Evolutionary conservation across 2,888 invertebrate genomes (phyloP).

Genomic region (Drosophila pseudotalamancana): DNA sequence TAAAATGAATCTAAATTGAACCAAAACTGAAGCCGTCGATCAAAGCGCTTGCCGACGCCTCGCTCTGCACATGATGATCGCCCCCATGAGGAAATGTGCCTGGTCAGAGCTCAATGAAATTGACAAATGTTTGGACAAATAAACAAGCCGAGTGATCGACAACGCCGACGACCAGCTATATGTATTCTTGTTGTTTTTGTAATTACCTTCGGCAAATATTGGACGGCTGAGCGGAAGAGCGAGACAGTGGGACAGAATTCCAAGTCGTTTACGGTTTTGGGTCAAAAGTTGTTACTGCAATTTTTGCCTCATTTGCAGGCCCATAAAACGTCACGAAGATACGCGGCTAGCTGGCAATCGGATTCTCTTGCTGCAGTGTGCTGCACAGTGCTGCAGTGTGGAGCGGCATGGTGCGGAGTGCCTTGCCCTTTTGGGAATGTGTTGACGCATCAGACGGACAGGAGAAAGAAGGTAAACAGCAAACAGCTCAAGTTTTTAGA

Average conservation of each 20-base stretch:
- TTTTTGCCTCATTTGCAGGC: constrained; percentile 67
- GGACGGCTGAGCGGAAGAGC: neutral
- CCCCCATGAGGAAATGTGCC: constrained; percentile 61
- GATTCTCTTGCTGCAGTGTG: constrained; percentile 3
- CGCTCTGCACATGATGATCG: constrained; percentile 31
- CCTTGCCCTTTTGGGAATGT: constrained; percentile 75
- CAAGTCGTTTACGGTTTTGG: constrained; percentile 64
- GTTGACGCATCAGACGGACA: constrained; percentile 47
- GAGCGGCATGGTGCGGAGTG: constrained; percentile 44
- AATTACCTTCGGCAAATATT: constrained; percentile 74
- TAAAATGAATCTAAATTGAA: constrained; percentile 78
- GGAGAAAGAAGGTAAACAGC: constrained; percentile 63
- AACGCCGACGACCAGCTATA: constrained; percentile 18
- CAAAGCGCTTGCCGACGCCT: constrained; percentile 57
- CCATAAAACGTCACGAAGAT: constrained; percentile 35
- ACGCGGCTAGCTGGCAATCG: constrained; percentile 2
- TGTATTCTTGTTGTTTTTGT: constrained; percentile 59
- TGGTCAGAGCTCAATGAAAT: constrained; percentile 78
- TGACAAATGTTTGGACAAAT: constrained; percentile 79
- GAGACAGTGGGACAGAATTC: constrained; percentile 22
- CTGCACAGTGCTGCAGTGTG: constrained; percentile 9
- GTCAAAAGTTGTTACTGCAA: constrained; percentile 69
- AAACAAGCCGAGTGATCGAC: constrained; percentile 68
- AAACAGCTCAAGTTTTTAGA: constrained; percentile 59
- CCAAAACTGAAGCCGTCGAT: constrained; percentile 59